phyloP scores from a whole-genome alignment of 2,797 vertebrate genomes.

The Gorsachius magnificus region DNA sequence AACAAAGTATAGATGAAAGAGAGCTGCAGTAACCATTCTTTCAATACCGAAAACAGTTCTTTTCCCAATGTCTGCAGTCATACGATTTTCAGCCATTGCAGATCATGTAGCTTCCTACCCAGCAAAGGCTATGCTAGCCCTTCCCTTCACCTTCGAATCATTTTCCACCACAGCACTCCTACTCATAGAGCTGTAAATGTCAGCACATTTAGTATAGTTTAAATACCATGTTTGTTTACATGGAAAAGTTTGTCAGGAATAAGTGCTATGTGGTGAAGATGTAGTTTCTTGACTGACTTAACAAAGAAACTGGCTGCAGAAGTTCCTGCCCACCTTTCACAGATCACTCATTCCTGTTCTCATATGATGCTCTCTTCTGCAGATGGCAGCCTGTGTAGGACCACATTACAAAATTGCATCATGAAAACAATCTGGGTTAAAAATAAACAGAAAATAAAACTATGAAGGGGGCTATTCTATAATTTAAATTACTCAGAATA shows the following conservation, averaged over 20 bases:
- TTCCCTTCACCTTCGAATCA: slow-evolving; percentile 22
- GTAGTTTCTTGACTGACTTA: neutral
- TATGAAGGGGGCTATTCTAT: neutral
- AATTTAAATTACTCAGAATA: neutral
- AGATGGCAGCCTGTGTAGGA: neutral
- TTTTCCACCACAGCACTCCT: slow-evolving; percentile 40
- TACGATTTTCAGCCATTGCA: slow-evolving; percentile 17
- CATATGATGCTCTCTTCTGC: neutral
- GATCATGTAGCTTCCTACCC: slow-evolving; percentile 14
- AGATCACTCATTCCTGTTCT: neutral
- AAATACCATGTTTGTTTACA: neutral
- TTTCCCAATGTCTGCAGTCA: neutral
- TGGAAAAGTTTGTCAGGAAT: neutral
- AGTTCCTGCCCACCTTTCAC: neutral
- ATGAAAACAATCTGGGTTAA: neutral
- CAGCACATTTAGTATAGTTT: slow-evolving; percentile 17
- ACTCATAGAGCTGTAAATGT: slow-evolving; percentile 31
- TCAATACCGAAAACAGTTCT: neutral
- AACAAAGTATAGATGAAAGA: neutral
- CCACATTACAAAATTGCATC: neutral
- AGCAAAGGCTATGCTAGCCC: slow-evolving; percentile 23
- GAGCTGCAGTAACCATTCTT: neutral
- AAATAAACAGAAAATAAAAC: neutral
- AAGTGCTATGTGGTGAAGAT: neutral
- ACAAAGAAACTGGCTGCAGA: neutral